phyloP scores from a whole-genome alignment of 2,113 vertebrate genomes.

The Nematolebias whitei region DNA sequence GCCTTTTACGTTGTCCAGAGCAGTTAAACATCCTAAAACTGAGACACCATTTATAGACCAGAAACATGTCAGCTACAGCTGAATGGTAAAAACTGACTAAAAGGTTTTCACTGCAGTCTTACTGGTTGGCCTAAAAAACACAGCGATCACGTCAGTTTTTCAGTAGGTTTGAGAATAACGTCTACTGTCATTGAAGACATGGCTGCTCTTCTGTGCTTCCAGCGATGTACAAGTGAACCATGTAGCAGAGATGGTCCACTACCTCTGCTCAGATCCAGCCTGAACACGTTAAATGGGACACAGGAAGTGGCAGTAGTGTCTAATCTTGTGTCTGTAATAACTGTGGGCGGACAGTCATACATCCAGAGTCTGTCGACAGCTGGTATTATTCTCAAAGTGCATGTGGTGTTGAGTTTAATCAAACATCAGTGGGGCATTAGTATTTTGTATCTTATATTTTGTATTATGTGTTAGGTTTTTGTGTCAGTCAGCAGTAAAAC shows the following conservation, averaged over 20 bases:
- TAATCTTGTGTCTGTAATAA: slow-evolving; percentile 38
- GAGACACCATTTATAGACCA: neutral
- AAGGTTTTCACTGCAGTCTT: neutral
- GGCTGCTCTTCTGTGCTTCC: neutral
- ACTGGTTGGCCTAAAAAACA: neutral
- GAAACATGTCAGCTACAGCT: neutral
- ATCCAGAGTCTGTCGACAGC: slow-evolving; percentile 46
- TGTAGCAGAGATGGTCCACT: neutral
- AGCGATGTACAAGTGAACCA: neutral
- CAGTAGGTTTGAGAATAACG: slow-evolving; percentile 18
- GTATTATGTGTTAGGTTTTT: slow-evolving; percentile 10
- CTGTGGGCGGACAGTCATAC: slow-evolving; percentile 25
- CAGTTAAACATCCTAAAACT: no score
- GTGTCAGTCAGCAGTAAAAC: neutral
- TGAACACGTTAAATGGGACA: neutral
- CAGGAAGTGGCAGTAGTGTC: slow-evolving; percentile 23
- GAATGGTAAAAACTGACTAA: neutral
- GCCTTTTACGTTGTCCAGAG: no score
- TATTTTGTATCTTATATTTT: no score
- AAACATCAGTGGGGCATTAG: slow-evolving; percentile 27
- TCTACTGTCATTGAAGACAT: neutral
- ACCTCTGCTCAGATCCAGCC: slow-evolving; percentile 3
- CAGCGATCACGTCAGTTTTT: neutral
- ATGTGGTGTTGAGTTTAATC: slow-evolving; percentile 38
- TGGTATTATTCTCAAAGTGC: slow-evolving; percentile 45